Base-by-base conservation (phyloP, 2,888 invertebrate species). In the Ennomos erosarius region DNA sequence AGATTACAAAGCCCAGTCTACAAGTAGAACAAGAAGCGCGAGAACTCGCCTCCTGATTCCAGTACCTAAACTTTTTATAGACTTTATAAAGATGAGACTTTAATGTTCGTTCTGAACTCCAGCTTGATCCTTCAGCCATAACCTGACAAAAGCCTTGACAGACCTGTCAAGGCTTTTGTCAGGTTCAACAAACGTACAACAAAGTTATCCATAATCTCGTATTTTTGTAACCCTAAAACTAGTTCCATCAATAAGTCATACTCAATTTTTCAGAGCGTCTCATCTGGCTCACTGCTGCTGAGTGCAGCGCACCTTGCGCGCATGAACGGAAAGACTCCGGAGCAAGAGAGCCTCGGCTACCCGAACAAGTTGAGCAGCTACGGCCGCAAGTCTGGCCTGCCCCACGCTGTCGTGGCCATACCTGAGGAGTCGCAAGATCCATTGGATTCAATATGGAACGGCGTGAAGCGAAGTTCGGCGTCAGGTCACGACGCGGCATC, bases 211-310 rank as follows among this genome's bases (percentile, higher is more conserved):
- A 26, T 3, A 6, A 5, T 26, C 6, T 6, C 3, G 5, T 3
- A 6, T 4, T 64, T 65, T 58, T 54, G 39, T 3, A 26, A 6
- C 4, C 44, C 50, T 13, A 46, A 51, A 67, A 68, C 64, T 49
- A 63, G 63, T 69, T 60, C 59, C 12, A 49, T 59, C 48, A 64
- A 55, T 49, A 64, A 59, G 47, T 56, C 49, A 57, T 62, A 16
- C 68, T 67, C 64, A 58, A 45, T 59, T 94, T 26, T 93, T 48
- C 93, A 97, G 97, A 97, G 97, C 85, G 96, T 94, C 68, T 95
- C 95, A 76, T 97, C 97, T 64, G 97, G 96, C 66, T 96, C 96
- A 59, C 85, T 96, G 73, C 92, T 97, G 66, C 84, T 97, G 77
- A 97, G 96, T 69, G 96, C 97, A 62, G 97, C 96, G 43, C 96